Base-by-base conservation (phyloP, 2,113 vertebrate species). In the Paramisgurnus dabryanus region DNA sequence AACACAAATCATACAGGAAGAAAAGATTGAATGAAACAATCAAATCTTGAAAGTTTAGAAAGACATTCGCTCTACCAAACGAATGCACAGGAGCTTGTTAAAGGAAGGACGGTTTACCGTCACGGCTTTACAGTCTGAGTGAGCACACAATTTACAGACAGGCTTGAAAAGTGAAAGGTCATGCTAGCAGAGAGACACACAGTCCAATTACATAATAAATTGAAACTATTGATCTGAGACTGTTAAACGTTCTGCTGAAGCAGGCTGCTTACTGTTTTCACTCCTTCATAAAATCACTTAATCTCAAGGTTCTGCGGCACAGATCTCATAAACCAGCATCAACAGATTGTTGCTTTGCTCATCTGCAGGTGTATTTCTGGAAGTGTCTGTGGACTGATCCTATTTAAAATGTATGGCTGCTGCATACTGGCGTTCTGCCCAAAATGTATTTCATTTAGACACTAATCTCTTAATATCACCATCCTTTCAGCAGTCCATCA, bases 401-500 rank as follows among this genome's bases (percentile, higher is more conserved):
- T 58, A 3, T 6, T 58, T n/a, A 8, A 58, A 7, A 5, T 58
- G n/a, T 58, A 58, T n/a, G 55, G 17, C n/a, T 18, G 55, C 34
- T 15, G 50, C 43, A 49, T 12, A 8, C 72, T 49, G 41, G 55
- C 13, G 22, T 76, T 76, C 47, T 0, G 8, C 63, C 53, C 43
- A 7, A 64, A 76, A 49, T 7, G 11, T 49, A 49, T 76, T 66
- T 66, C 34, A 49, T 55, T 66, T 64, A 65, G 5, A 66, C 9
- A 66, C 34, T 65, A 66, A 39, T 66, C 74, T 76, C 34, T 45
- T 55, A 53, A 50, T 76, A 66, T 76, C 45, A 6, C 15, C 55
- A 67, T 78, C 68, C 74, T 64, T 66, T 45, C 50, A 75, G 11
- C 67, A 67, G 78, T 58, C 49, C 75, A 78, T 43, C 8, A 41